Conservation (phyloP, 2,797 vertebrate species). For the Cygnus olor region DNA sequence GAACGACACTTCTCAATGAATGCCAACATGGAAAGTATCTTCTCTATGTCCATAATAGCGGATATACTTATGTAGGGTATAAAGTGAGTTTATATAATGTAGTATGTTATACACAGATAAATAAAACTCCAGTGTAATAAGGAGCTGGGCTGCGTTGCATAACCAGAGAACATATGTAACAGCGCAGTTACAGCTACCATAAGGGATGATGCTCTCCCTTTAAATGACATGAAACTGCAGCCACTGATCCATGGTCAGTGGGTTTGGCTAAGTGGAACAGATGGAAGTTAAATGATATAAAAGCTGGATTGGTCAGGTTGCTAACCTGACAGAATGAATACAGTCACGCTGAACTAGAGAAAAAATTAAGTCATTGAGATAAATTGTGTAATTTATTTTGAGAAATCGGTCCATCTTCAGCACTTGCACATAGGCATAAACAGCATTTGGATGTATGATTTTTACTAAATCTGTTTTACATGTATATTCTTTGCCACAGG, state of each 20-base stretch:
- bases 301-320: not conserved
- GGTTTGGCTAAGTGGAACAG: not conserved
- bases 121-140: not conserved
- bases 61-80: not conserved
- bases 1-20: not conserved
- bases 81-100: not conserved
- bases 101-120: not conserved
- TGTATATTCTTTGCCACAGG: constrained; percentile 79
- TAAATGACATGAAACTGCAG: not conserved
- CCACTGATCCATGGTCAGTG: accelerated
- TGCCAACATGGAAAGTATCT: not conserved
- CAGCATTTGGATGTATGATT: not conserved
- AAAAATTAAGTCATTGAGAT: not conserved
- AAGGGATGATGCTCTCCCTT: not conserved
- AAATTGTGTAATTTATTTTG: not conserved
- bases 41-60: not conserved
- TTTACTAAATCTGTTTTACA: constrained; percentile 12
- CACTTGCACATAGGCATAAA: not conserved
- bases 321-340: not conserved
- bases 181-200: not conserved
- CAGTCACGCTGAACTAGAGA: not conserved
- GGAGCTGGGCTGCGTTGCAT: not conserved
- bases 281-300: not conserved
- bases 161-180: not conserved
- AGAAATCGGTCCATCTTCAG: not conserved